A percentile compares a stretch with the other conserved stretches of the same genome.
Evolutionary conservation across 2,113 vertebrate species (phyloP).

Genomic region (Egretta garzetta): DNA sequence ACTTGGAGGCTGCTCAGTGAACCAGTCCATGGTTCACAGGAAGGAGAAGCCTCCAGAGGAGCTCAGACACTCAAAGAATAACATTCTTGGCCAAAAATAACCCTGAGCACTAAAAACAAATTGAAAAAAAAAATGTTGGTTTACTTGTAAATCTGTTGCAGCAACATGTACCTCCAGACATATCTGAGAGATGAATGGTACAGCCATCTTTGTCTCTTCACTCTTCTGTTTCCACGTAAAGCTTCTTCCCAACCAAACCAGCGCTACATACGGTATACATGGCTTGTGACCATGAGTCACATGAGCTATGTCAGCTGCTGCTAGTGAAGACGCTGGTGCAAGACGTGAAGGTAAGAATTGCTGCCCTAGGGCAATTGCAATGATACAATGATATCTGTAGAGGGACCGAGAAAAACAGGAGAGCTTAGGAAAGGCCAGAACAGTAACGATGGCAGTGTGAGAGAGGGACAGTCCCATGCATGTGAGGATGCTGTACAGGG

Average conservation of each 20-base stretch:
- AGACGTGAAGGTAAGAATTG: slow-evolving; percentile 27
- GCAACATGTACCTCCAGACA: slow-evolving; percentile 26
- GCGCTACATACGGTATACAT: not conserved
- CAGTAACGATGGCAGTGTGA: not conserved
- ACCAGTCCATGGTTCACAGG: slow-evolving; percentile 58
- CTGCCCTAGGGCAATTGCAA: not conserved
- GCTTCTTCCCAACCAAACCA: not conserved
- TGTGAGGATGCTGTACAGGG: not conserved
- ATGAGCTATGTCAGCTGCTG: not conserved
- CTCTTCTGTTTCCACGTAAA: not conserved
- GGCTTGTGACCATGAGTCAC: not conserved
- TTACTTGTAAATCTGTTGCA: slow-evolving; percentile 57
- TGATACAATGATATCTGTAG: not conserved
- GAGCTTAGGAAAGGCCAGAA: not conserved
- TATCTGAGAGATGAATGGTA: slow-evolving; percentile 12
- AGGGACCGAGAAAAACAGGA: not conserved
- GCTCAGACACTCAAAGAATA: slow-evolving; percentile 56
- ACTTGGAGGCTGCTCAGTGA: slow-evolving; percentile 62
- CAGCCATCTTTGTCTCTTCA: slow-evolving; percentile 1
- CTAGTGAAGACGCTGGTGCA: not conserved
- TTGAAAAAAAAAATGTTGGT: not conserved
- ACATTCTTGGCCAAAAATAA: slow-evolving; percentile 63
- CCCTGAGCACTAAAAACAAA: slow-evolving; percentile 44
- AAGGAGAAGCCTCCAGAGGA: slow-evolving; percentile 67
- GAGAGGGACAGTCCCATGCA: not conserved